Evolutionary conservation across 2,888 invertebrate genomes (phyloP), one percentile per base, ranked within the genome.

Genomic region (Nematopogon swammerdamellus): DNA sequence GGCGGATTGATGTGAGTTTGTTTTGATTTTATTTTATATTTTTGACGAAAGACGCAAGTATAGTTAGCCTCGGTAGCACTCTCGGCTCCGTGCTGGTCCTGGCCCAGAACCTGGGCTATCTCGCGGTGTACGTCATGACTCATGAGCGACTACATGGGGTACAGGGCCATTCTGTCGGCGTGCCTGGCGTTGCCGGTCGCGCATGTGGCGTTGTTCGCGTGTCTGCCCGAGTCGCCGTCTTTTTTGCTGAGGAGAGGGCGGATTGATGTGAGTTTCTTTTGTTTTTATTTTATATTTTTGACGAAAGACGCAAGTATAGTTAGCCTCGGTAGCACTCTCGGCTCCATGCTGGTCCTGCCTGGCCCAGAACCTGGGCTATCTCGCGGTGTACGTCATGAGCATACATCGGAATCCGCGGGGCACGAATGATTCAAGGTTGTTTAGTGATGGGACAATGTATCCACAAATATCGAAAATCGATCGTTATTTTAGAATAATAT

Each of bases 141-240:
- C 5, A 64, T 66, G 10, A 75, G 70, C 0, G 77, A 79, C 42
- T 47, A 76, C 0, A 59, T 79, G 50, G 62, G 61, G 16, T 63
- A 69, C 1, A 60, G 50, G 17, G 63, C 68, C 1, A 67, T 79
- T 70, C 59, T 75, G 18, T 74, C 72, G 70, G 59, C 75, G 1
- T 77, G 77, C 0, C 56, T 80, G 1, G 53, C 69, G 36, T 70
- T 76, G n/a, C 74, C 74, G 0, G 55, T 63, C 0, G 55, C 68
- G 0, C 61, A 68, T 18, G 72, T 79, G 55, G 69, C 77, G 58
- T 49, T 73, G 17, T 72, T 79, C 59, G 64, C 79, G 18, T 49
- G 66, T 10, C 75, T 80, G 76, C 80, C 80, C 0, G 80, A 80
- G 56, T 79, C 80, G 1, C 80, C 80, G 0, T 77, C 76, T 55